These are phyloP conservation scores for Grallaria varia DNA, from an alignment of 2,113 vertebrate species.

Conservation along the genomic window DNA sequence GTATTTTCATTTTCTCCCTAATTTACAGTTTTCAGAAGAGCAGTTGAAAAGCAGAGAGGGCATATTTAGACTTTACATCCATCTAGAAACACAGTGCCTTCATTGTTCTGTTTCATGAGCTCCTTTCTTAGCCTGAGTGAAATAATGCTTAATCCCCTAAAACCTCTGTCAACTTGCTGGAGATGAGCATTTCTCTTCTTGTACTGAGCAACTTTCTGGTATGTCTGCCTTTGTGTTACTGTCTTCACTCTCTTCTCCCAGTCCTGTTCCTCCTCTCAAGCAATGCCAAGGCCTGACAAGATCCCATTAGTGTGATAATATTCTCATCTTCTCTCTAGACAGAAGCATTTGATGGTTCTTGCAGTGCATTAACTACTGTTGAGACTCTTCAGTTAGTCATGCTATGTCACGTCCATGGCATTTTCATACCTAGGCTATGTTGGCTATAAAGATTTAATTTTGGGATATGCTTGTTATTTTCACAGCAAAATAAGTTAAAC, in stretches of 20 bases:
- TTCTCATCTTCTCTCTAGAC: neutral
- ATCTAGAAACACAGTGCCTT: neutral
- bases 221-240: neutral
- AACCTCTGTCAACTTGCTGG: neutral
- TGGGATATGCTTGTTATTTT: neutral
- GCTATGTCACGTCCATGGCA: neutral
- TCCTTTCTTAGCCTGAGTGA: neutral
- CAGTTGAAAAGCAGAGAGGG: slow-evolving; percentile 21
- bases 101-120: neutral
- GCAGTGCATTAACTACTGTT: neutral
- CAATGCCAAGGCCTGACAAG: neutral
- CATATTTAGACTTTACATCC: slow-evolving; percentile 32
- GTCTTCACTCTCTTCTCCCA: neutral
- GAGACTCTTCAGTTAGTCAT: neutral
- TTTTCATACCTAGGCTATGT: neutral
- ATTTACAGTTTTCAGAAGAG: slow-evolving; percentile 20
- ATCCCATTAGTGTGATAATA: neutral
- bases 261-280: neutral
- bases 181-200: neutral
- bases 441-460: neutral
- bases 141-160: neutral
- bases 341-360: neutral
- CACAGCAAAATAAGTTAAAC: neutral
- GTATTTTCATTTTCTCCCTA: neutral
- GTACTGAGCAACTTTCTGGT: neutral